Conservation (phyloP, 2,113 vertebrate species). For the crab-eating macaque (Macaca fascicularis) region DNA sequence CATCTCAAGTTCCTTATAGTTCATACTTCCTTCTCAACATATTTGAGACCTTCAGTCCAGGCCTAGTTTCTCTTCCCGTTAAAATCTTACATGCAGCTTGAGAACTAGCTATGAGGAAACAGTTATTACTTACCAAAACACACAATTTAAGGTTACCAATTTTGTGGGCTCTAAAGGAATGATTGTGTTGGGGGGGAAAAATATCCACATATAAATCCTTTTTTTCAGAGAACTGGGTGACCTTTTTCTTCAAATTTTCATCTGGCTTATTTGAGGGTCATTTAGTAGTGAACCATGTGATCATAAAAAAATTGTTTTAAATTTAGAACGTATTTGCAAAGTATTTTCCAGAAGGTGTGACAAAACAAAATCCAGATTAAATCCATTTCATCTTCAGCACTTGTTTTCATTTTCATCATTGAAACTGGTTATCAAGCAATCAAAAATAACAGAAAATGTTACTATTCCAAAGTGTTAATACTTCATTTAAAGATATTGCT, state of each 20-base stretch:
- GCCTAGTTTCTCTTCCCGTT: slow-evolving; percentile 76
- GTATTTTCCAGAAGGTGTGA: slow-evolving; percentile 27
- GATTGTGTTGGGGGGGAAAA: slow-evolving; percentile 67
- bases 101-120: slow-evolving; percentile 83
- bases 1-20: slow-evolving; percentile 59
- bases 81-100: slow-evolving; percentile 72
- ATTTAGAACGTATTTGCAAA: slow-evolving; percentile 27
- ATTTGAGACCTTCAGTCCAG: slow-evolving; percentile 62
- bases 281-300: neutral
- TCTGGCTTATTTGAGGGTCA: neutral
- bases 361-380: slow-evolving; percentile 34
- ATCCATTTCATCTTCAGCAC: slow-evolving; percentile 4
- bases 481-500: slow-evolving; percentile 73
- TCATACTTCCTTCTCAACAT: slow-evolving; percentile 61
- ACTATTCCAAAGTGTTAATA: slow-evolving; percentile 75
- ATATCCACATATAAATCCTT: neutral
- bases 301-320: neutral
- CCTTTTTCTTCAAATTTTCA: slow-evolving; percentile 11
- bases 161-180: slow-evolving; percentile 65
- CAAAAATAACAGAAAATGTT: slow-evolving; percentile 51
- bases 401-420: slow-evolving; percentile 35
- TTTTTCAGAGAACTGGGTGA: slow-evolving; percentile 3
- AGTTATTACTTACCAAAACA: slow-evolving; percentile 74
- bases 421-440: slow-evolving; percentile 57
- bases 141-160: slow-evolving; percentile 20